phyloP scores from a whole-genome alignment of 2,888 invertebrate genomes.

The Crocallis elinguaria region DNA sequence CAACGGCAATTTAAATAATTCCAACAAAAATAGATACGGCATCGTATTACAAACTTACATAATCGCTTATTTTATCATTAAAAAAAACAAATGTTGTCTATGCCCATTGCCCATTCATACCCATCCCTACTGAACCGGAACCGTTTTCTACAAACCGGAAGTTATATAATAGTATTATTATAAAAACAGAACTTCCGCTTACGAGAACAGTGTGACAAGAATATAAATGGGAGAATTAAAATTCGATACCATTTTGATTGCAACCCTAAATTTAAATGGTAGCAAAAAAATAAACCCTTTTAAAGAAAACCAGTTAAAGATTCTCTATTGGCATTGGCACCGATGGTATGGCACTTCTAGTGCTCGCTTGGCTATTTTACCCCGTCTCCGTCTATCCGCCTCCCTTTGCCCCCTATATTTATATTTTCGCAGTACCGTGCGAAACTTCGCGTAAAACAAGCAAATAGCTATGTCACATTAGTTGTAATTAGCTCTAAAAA shows the following conservation, averaged over 20 bases:
- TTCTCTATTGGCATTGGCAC: too few relatives aligned
- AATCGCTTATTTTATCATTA: constrained; percentile 57
- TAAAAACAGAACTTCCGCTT: constrained; percentile 65
- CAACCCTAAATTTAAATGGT: constrained; percentile 25
- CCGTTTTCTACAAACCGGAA: constrained; percentile 63
- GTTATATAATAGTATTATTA: constrained; percentile 67
- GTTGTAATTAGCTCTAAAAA: too few relatives aligned
- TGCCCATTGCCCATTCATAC: constrained; percentile 33
- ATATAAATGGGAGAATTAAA: constrained; percentile 72
- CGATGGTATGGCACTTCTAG: too few relatives aligned
- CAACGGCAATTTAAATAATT: constrained; percentile 53
- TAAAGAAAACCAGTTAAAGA: too few relatives aligned
- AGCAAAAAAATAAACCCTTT: too few relatives aligned
- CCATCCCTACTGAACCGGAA: constrained; percentile 47
- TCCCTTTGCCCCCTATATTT: too few relatives aligned
- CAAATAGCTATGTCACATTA: too few relatives aligned
- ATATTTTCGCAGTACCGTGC: too few relatives aligned
- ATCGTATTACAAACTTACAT: constrained; percentile 36
- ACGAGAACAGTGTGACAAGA: constrained; percentile 70
- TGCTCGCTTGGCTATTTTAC: too few relatives aligned
- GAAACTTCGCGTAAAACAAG: too few relatives aligned
- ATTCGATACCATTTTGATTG: constrained; percentile 43
- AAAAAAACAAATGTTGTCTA: constrained; percentile 50
- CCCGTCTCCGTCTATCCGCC: too few relatives aligned
- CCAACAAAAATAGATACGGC: constrained; percentile 36